phyloP scores from a whole-genome alignment of 2,888 invertebrate species.

The Sinhomidia bicolor region DNA sequence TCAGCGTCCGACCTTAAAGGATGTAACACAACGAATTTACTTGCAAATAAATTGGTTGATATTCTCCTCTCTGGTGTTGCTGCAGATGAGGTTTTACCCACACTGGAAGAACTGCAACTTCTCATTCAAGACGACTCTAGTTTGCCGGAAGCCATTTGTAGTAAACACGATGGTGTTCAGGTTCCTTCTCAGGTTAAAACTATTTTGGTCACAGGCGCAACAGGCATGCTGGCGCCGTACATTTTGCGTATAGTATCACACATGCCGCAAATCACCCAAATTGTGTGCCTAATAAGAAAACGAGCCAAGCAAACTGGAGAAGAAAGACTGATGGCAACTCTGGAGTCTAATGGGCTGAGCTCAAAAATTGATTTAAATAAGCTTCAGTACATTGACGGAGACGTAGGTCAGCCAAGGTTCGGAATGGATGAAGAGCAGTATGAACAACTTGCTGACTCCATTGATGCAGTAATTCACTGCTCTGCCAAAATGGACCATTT shows the following conservation, averaged over 20 bases:
- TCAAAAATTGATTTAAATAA: not conserved
- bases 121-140: conserved; percentile 55
- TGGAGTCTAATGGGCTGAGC: not conserved
- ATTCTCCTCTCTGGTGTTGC: conserved; percentile 37
- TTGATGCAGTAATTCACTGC: conserved; percentile 69
- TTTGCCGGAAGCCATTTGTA: not conserved
- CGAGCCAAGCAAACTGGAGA: not conserved
- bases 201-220: conserved; percentile 72
- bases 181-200: conserved; percentile 53
- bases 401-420: conserved; percentile 36
- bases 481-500: conserved; percentile 69
- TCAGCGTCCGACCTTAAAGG: conserved; percentile 58
- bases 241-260: conserved; percentile 56
- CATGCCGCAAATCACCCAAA: conserved; percentile 38
- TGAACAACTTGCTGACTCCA: conserved; percentile 14
- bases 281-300: conserved; percentile 63
- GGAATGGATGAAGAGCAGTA: conserved; percentile 49
- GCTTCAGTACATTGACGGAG: conserved; percentile 34
- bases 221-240: conserved; percentile 71
- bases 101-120: conserved; percentile 34
- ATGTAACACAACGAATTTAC: conserved; percentile 52
- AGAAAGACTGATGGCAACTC: conserved; percentile 3
- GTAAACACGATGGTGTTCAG: not conserved
- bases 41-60: conserved; percentile 49
- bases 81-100: not conserved